phyloP scores from a whole-genome alignment of 2,113 vertebrate genomes.

The Jaculus jaculus region DNA sequence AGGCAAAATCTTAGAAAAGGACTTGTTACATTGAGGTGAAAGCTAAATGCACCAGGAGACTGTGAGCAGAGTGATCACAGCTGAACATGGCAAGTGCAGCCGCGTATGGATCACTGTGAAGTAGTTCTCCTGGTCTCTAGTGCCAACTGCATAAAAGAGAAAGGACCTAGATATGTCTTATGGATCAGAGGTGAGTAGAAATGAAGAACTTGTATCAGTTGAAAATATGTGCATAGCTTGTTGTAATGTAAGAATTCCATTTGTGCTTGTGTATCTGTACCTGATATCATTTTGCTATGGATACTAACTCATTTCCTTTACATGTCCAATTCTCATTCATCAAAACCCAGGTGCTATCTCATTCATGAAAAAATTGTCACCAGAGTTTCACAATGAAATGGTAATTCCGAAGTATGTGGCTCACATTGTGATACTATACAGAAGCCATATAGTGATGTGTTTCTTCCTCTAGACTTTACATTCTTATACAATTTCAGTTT shows the following conservation, averaged over 20 bases:
- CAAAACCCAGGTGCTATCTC: background rate
- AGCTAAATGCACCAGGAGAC: background rate
- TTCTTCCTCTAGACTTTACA: conserved; percentile 18
- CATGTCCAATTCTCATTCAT: background rate
- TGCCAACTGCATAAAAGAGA: background rate
- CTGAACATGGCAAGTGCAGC: background rate
- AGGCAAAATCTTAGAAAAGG: background rate
- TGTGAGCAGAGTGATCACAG: background rate
- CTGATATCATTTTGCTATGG: background rate
- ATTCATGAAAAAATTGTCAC: background rate
- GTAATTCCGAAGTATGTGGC: background rate
- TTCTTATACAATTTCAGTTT: background rate
- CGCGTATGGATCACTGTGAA: background rate
- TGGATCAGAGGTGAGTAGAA: background rate
- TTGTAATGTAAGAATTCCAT: background rate
- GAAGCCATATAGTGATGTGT: background rate
- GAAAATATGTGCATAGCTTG: background rate
- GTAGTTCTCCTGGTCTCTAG: background rate
- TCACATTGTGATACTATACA: background rate
- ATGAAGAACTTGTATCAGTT: background rate
- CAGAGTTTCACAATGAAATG: background rate
- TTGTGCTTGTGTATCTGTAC: background rate
- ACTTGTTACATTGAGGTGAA: background rate
- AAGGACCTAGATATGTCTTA: background rate
- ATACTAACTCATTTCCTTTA: background rate